A percentile compares a stretch with the other conserved stretches of the same genome.
phyloP scores from a whole-genome alignment of 2,797 vertebrate species.

The Triplophysa yarkandensis region DNA sequence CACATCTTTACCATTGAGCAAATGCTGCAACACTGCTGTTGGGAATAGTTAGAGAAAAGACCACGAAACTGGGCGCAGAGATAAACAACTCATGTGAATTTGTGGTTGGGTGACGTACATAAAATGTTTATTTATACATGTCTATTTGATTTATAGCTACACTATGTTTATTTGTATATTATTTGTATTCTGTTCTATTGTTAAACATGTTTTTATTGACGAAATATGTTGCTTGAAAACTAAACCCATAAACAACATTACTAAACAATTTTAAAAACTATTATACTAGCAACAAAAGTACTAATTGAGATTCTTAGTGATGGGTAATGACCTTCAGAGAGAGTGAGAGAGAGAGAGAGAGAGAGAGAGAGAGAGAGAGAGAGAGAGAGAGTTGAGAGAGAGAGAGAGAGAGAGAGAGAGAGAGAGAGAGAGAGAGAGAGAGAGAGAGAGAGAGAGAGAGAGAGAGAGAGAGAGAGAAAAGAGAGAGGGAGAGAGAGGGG shows the following conservation, averaged over 20 bases:
- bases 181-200: neutral
- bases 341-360: slow-evolving; percentile 36
- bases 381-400: no score
- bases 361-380: slow-evolving; percentile 66
- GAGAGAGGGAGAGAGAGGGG: no score
- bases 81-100: no score
- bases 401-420: slow-evolving; percentile 59
- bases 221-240: neutral
- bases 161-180: no score
- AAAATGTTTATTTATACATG: no score
- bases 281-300: neutral
- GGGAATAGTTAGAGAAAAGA: slow-evolving; percentile 14
- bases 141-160: no score
- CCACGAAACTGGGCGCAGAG: no score
- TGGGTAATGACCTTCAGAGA: neutral
- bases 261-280: no score
- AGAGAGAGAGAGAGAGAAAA: slow-evolving; percentile 61
- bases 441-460: slow-evolving; percentile 62
- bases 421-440: slow-evolving; percentile 37
- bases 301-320: neutral
- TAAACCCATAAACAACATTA: neutral
- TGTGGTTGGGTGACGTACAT: no score
- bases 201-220: neutral
- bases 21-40: neutral
- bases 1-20: neutral